phyloP scores from a whole-genome alignment of 2,797 vertebrate species.

The Carcharodon carcharias region DNA sequence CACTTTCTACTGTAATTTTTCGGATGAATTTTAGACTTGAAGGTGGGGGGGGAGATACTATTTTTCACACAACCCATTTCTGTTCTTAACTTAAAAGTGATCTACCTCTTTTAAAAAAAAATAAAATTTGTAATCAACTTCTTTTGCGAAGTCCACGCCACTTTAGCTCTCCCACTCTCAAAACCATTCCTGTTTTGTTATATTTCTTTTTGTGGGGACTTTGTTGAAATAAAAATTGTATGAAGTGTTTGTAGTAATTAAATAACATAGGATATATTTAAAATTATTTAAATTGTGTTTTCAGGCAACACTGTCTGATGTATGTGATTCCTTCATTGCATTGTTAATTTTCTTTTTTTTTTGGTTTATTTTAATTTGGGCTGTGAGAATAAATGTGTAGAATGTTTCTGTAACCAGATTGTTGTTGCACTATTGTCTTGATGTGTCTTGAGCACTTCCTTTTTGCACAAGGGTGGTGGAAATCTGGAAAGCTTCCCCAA shows the following conservation, averaged over 20 bases:
- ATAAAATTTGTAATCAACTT: slow-evolving; percentile 55
- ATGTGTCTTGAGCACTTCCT: slow-evolving; percentile 46
- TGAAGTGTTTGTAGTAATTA: slow-evolving; percentile 71
- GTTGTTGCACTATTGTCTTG: slow-evolving; percentile 58
- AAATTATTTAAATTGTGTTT: slow-evolving; percentile 86
- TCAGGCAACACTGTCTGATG: slow-evolving; percentile 66
- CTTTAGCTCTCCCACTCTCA: slow-evolving; percentile 58
- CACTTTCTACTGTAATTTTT: slow-evolving; percentile 36
- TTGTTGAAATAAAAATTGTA: slow-evolving; percentile 63
- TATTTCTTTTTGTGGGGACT: slow-evolving; percentile 60
- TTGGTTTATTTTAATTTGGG: slow-evolving; percentile 44
- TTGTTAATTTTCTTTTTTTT: slow-evolving; percentile 55
- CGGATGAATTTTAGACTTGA: slow-evolving; percentile 22
- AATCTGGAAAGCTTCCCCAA: background rate
- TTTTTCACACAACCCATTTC: slow-evolving; percentile 47
- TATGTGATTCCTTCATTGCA: slow-evolving; percentile 71
- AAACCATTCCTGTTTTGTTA: slow-evolving; percentile 70
- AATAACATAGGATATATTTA: slow-evolving; percentile 62
- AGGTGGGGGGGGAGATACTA: slow-evolving; percentile 25
- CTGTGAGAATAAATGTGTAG: slow-evolving; percentile 54
- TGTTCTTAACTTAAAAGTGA: slow-evolving; percentile 58
- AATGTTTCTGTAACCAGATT: slow-evolving; percentile 59
- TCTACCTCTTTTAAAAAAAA: slow-evolving; percentile 65
- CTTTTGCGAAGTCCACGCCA: slow-evolving; percentile 64
- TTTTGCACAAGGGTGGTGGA: background rate